Base-by-base conservation (phyloP, 2,113 vertebrate genomes). In the Mirza zaza region DNA sequence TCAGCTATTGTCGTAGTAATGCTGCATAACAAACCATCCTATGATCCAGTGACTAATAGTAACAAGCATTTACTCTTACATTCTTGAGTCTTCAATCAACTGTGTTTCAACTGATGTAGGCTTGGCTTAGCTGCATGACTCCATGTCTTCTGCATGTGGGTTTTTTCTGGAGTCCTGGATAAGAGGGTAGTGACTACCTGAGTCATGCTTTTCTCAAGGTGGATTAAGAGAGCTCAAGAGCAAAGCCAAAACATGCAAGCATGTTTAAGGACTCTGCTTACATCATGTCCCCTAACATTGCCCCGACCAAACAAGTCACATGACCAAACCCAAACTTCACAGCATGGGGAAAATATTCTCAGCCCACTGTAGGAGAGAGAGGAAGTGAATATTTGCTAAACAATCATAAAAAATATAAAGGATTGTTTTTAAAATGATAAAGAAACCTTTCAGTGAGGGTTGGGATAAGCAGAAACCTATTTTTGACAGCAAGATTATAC, bases 101-200 rank as follows among this genome's bases (percentile, higher is more conserved):
- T 34, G 52, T 36, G 23, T 29, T 45, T 79, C 61, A 36, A 29
- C 12, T 5, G 25, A 86, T 2, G 1, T 15, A 65, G 29, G 8
- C 14, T 45, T 83, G n/a, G 71, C 59, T 83, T 39, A 29, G 4
- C 36, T 27, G 8, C 20, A 5, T 29, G 45, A 61, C 13, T 80
- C 18, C 11, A 2, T 12, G 32, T 61, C 17, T 42, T 4, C 1
- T 21, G 34, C 17, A 18, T 6, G 1, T 32, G 27, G 36, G 84
- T 84, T 94, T 85, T n/a, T 67, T 83, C 45, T 80, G 77, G 45
- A 67, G 20, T 65, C n/a, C 57, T 45, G 29, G 29, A 32, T 84
- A 34, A 50, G 89, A 57, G 48, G 5, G 25, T 21, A 90, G 12
- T 67, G 55, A 84, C 32, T 42, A 32, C 68, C 55, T 14, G 29